Evolutionary conservation across 2,888 invertebrate species (phyloP).

Genomic region (Labia minor): DNA sequence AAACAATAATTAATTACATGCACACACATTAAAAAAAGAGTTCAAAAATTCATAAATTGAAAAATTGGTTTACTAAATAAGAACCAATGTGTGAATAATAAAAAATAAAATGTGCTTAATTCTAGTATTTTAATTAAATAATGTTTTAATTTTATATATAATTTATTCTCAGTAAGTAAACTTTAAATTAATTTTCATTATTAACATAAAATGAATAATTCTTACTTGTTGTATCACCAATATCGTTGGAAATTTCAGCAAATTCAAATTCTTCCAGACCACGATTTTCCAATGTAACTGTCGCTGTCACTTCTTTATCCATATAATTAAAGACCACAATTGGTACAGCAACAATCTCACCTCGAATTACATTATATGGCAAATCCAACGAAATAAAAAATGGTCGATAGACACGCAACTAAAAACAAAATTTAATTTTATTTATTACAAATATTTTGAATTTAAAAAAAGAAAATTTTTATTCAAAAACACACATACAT

Average conservation of each 20-base stretch:
- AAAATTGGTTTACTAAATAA: no score
- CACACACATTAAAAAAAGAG: no score
- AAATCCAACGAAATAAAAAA: conserved; percentile 78
- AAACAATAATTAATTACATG: no score
- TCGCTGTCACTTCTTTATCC: conserved; percentile 61
- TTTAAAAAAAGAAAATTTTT: background rate
- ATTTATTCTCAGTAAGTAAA: no score
- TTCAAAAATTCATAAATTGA: no score
- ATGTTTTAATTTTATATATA: no score
- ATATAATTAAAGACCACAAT: conserved; percentile 82
- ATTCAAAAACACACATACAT: background rate
- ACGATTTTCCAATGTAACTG: conserved; percentile 72
- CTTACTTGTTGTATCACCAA: conserved; percentile 60
- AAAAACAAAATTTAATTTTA: conserved; percentile 26
- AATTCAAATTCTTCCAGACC: conserved; percentile 65
- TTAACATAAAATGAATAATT: conserved; percentile 23
- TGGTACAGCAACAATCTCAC: conserved; percentile 81
- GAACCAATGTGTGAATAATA: no score
- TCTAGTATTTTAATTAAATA: no score
- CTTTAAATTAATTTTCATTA: no score
- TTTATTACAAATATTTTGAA: no score
- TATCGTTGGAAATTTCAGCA: conserved; percentile 64
- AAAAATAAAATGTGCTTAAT: no score
- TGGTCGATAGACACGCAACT: conserved; percentile 65
- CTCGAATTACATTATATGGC: conserved; percentile 77